phyloP scores from a whole-genome alignment of 92 coral and sea anemone species.

The Galaxea fascicularis region DNA sequence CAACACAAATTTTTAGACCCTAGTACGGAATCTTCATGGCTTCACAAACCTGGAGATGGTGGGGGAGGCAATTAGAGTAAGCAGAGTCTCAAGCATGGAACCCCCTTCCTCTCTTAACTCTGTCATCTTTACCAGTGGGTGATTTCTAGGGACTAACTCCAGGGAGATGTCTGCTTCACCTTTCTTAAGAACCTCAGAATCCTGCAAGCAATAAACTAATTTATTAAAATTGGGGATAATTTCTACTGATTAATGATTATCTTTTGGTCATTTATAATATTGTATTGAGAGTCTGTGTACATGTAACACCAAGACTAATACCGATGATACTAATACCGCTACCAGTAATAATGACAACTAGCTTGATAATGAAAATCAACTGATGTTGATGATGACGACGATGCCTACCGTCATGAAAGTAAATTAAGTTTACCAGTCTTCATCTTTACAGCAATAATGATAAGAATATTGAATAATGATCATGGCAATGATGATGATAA shows the following conservation, averaged over 20 bases:
- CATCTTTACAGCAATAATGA: no score
- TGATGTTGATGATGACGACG: no score
- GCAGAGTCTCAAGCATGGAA: constrained; percentile 89
- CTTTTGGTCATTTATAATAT: not conserved
- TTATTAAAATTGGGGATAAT: not conserved
- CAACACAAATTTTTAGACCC: no score
- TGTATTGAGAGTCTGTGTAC: no score
- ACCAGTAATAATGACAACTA: no score
- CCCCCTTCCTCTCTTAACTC: constrained; percentile 97
- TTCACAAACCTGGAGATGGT: constrained; percentile 89
- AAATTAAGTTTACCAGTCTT: no score
- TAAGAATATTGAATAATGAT: not conserved
- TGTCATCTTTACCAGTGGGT: constrained; percentile 94
- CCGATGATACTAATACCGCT: no score
- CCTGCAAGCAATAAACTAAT: constrained; percentile 28
- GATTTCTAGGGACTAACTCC: constrained; percentile 88
- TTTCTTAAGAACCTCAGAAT: constrained; percentile 80
- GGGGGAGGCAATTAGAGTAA: constrained; percentile 95
- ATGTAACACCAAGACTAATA: no score
- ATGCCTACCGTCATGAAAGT: no score
- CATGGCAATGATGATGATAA: not conserved
- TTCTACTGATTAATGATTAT: no score
- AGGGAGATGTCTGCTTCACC: constrained; percentile 85
- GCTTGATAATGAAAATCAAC: no score
- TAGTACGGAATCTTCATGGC: not conserved